These are phyloP conservation scores for Idaea straminata DNA, from an alignment of 2,888 invertebrate species.

Conservation along the genomic window DNA sequence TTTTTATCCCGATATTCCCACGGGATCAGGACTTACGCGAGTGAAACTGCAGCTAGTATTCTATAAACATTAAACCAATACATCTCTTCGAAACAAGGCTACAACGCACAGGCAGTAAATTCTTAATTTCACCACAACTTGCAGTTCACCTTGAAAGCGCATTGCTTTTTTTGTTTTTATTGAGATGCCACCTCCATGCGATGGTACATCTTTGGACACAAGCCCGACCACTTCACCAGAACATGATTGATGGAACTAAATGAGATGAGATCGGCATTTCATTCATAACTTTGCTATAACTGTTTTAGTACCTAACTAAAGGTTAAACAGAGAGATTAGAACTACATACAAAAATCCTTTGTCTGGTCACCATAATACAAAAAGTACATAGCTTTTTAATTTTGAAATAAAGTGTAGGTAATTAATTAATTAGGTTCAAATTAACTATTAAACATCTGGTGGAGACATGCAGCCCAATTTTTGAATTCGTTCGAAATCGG, in stretches of 20 bases:
- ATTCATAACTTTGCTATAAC: neutral
- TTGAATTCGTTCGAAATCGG: too few relatives aligned
- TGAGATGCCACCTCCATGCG: neutral
- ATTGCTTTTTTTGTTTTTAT: neutral
- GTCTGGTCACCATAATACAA: too few relatives aligned
- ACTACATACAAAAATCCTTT: too few relatives aligned
- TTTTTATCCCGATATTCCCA: too few relatives aligned
- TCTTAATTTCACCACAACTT: conserved; percentile 1
- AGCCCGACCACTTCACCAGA: neutral
- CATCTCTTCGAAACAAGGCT: neutral
- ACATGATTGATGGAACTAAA: neutral
- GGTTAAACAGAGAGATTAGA: neutral
- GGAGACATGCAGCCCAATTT: too few relatives aligned
- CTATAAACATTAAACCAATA: neutral
- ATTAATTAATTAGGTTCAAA: too few relatives aligned
- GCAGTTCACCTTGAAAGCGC: neutral
- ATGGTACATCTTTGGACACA: neutral
- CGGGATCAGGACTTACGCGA: too few relatives aligned
- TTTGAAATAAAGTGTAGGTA: too few relatives aligned
- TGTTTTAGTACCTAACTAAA: neutral
- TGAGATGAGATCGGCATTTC: neutral
- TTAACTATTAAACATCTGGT: too few relatives aligned
- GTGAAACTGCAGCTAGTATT: neutral
- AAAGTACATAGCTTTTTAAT: too few relatives aligned
- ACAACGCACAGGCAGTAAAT: neutral